Percentiles rank a stretch among this genome's conserved stretches.
Conservation (phyloP, 2,113 vertebrate species). For the Chamaea fasciata region DNA sequence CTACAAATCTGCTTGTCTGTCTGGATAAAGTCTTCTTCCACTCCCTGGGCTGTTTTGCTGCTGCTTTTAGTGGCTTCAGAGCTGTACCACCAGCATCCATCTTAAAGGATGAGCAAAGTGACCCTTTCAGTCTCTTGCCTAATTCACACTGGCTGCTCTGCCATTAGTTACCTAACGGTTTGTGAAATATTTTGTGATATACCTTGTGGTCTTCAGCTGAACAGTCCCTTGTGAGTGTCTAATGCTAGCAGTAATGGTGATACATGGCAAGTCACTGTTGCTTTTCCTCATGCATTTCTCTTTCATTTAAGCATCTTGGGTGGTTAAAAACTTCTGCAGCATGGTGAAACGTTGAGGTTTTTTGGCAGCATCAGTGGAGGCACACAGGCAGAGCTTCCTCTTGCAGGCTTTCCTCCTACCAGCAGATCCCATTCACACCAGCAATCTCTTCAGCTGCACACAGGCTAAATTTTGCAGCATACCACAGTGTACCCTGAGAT, state of each 20-base stretch:
- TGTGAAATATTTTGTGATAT: constrained; percentile 40
- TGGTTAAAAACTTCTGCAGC: neutral
- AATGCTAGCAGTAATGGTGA: neutral
- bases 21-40: neutral
- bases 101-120: constrained; percentile 2
- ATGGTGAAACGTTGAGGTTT: neutral
- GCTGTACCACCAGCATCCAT: neutral
- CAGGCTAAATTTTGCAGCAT: constrained; percentile 42
- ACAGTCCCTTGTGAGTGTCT: neutral
- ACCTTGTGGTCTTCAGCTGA: constrained; percentile 9
- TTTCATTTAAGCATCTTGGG: neutral
- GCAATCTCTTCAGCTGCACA: constrained; percentile 9
- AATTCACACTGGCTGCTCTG: neutral
- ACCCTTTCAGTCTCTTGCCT: neutral
- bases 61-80: neutral
- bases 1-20: neutral
- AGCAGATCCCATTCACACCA: constrained; percentile 38
- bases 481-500: neutral
- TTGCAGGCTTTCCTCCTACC: neutral
- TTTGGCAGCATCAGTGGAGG: neutral
- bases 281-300: neutral
- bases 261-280: neutral
- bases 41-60: neutral
- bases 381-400: neutral
- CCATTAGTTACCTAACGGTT: constrained; percentile 45